Conservation (phyloP, 2,113 vertebrate genomes). For the Ctenomys sociabilis region DNA sequence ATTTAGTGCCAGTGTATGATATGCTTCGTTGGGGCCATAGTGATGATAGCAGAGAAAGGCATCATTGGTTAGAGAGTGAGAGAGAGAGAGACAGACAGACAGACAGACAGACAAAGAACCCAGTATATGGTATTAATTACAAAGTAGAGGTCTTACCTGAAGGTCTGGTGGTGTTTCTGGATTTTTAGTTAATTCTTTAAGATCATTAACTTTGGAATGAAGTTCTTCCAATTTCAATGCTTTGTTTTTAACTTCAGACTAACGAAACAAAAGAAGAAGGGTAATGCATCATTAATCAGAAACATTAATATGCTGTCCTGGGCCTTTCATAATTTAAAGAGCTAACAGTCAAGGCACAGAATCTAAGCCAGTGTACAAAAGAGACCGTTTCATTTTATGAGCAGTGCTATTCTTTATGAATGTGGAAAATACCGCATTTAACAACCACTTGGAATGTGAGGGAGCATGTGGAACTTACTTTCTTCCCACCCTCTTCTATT, state of each 20-base stretch:
- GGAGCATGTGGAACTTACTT: neutral
- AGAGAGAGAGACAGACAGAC: neutral
- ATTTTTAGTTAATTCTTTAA: slow-evolving; percentile 90
- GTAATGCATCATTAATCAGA: neutral
- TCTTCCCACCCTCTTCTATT: slow-evolving; percentile 64
- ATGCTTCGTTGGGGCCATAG: neutral
- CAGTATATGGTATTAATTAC: neutral
- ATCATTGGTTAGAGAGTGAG: no score
- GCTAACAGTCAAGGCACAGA: neutral
- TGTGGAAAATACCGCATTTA: slow-evolving; percentile 58
- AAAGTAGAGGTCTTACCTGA: slow-evolving; percentile 88
- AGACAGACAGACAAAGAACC: neutral
- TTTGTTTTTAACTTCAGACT: slow-evolving; percentile 92
- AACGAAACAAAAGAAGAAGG: slow-evolving; percentile 59
- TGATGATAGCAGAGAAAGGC: neutral
- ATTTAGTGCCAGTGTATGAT: neutral
- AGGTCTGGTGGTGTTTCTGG: slow-evolving; percentile 92
- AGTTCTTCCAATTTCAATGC: slow-evolving; percentile 90
- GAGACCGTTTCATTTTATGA: slow-evolving; percentile 33
- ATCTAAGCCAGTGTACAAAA: slow-evolving; percentile 36
- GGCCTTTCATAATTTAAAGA: neutral
- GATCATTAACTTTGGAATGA: slow-evolving; percentile 90
- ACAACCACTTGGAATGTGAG: slow-evolving; percentile 33
- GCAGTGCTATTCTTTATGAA: slow-evolving; percentile 14
- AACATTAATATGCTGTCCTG: neutral